Evolutionary conservation across 2,888 invertebrate genomes (phyloP), one percentile per base, ranked within the genome.

Genomic region (Trachelus stipa): DNA sequence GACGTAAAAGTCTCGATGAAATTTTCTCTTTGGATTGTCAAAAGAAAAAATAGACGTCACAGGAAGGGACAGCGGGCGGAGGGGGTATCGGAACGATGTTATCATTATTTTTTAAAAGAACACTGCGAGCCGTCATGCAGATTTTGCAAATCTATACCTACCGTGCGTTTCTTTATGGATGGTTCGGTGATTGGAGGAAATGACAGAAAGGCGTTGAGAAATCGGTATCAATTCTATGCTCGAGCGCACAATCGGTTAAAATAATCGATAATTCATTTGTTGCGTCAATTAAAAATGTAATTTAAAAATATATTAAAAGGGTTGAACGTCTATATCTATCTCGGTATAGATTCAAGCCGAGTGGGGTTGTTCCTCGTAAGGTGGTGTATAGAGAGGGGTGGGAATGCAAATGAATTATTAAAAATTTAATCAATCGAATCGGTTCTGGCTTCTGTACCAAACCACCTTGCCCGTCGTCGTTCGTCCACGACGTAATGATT

Each of bases 361-460:
- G 56, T 56, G 56, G 56, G 23, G 56, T 23, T 23, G 71, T 31
- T 71, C 33, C 31, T 71, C 56, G 56, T 56, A 56, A 56, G 56
- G 56, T 73, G 80, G 34, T 73, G 77, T 76, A 81, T 69, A 34
- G 79, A 80, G 83, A 85, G 87, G 86, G 87, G 83, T 85, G 56
- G 56, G 88, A 88, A 90, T 90, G 90, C 89, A 91, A 91, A 91
- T 91, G 90, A 90, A 90, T 90, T 91, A 90, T 90, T 90, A 91
- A 91, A 90, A 91, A 91, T 91, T 90, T 89, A 91, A 91, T 91
- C 91, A 91, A 91, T 90, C 90, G 89, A 88, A 91, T 91, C 90
- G 87, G 86, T 86, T 85, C 85, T 88, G 86, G 87, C 89, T 89
- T 71, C 33, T 87, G 87, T 83, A 85, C 85, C 71, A 31, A 71